Conservation (phyloP, 2,797 vertebrate species). For the Phoebastria nigripes region DNA sequence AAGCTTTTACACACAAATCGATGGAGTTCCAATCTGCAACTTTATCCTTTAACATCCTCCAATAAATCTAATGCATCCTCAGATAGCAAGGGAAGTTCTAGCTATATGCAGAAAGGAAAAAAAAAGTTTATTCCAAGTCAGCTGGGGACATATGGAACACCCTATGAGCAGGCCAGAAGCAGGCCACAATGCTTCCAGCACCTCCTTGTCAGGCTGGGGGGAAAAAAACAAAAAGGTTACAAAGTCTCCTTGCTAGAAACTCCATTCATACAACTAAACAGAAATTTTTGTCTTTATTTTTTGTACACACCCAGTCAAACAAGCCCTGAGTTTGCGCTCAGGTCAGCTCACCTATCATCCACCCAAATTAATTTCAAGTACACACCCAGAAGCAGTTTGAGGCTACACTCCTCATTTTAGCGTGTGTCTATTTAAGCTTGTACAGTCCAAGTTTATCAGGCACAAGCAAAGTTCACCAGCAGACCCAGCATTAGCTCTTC, state of each 20-base stretch:
- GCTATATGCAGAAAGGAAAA: neutral
- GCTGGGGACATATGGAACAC: neutral
- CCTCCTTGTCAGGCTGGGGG: neutral
- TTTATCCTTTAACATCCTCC: neutral
- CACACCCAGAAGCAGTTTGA: neutral
- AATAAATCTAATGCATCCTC: neutral
- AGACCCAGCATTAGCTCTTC: neutral
- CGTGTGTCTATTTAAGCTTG: neutral
- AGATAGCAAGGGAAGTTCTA: neutral
- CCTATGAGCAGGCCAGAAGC: neutral
- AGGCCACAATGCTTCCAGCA: neutral
- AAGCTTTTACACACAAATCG: neutral
- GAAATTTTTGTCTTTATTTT: neutral
- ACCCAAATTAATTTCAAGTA: neutral
- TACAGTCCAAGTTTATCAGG: neutral
- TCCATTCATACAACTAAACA: neutral
- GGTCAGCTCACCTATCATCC: neutral
- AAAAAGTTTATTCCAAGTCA: neutral
- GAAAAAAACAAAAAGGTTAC: neutral
- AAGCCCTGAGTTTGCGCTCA: neutral
- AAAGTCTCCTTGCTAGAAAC: neutral
- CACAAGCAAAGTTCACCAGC: neutral
- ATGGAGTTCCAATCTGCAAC: neutral
- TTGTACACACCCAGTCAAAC: neutral
- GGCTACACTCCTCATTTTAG: neutral